These are phyloP conservation scores for Podilymbus podiceps DNA, from an alignment of 2,113 vertebrate species.

Conservation along the genomic window DNA sequence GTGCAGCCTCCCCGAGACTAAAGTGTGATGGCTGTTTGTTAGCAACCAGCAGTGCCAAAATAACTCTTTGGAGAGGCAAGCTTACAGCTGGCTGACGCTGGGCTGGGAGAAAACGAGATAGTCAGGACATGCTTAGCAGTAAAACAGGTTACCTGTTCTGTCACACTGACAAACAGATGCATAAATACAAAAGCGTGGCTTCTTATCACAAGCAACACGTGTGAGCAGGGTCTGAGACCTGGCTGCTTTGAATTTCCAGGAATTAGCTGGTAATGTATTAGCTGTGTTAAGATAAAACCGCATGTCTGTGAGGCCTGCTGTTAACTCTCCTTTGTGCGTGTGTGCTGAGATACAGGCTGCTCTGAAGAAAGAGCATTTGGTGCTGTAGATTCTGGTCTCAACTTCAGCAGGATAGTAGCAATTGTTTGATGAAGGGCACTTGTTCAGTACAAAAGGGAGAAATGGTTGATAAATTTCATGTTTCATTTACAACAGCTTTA, in stretches of 20 bases:
- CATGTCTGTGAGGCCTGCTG: neutral
- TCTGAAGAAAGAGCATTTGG: conserved; percentile 6
- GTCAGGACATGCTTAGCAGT: neutral
- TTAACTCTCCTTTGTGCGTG: neutral
- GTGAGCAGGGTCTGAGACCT: neutral
- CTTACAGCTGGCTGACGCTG: neutral
- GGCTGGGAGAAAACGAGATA: neutral
- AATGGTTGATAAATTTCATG: neutral
- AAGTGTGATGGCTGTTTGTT: neutral
- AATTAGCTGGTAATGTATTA: conserved; percentile 27
- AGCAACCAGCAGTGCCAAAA: neutral
- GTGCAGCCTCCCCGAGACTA: neutral
- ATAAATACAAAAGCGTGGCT: neutral
- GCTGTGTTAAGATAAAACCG: conserved; percentile 29
- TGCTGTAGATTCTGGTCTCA: neutral
- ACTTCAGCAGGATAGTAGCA: neutral
- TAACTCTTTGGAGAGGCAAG: neutral
- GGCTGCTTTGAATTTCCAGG: conserved; percentile 37
- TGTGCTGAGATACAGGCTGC: neutral
- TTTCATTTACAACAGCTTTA: neutral
- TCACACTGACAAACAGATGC: neutral
- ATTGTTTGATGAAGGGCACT: neutral
- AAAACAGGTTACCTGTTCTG: conserved; percentile 8
- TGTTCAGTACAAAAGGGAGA: neutral
- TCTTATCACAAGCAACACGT: conserved; percentile 20